Conservation (phyloP, 2,888 invertebrate species). For the Phortica magna region DNA sequence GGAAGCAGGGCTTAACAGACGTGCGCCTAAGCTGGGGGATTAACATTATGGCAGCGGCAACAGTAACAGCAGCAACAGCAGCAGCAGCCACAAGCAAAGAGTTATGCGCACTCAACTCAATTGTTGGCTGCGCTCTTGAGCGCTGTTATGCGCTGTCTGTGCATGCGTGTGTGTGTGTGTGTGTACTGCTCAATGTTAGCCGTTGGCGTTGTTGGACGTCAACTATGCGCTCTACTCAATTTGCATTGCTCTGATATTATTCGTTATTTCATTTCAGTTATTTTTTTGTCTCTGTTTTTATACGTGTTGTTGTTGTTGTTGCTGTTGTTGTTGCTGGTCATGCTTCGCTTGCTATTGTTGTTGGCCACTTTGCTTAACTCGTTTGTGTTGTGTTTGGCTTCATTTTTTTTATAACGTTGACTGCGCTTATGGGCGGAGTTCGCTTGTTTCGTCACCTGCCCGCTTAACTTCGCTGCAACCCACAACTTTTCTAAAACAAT, state of each 20-base stretch:
- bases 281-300: neutral
- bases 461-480: neutral
- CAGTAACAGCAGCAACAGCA: too few relatives aligned
- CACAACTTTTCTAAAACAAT: neutral
- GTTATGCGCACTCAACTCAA: too few relatives aligned
- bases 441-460: neutral
- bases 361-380: neutral
- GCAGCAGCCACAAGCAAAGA: too few relatives aligned
- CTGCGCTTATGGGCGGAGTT: constrained; percentile 27
- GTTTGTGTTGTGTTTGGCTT: constrained; percentile 19
- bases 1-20: neutral
- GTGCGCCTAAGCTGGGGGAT: neutral
- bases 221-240: constrained; percentile 45
- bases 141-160: too few relatives aligned
- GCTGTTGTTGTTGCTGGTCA: neutral
- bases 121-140: too few relatives aligned
- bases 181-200: constrained; percentile 18
- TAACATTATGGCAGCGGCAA: constrained; percentile 8
- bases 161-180: constrained; percentile 13
- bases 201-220: constrained; percentile 1
- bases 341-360: too few relatives aligned
- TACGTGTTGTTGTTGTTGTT: neutral
- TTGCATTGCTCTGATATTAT: constrained; percentile 71
- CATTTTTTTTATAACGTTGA: constrained; percentile 18
- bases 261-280: constrained; percentile 62